A percentile compares a stretch with the other conserved stretches of the same genome.
These are phyloP conservation scores for Ctena decussata DNA, from an alignment of 2,888 invertebrate species.

Conservation along the genomic window DNA sequence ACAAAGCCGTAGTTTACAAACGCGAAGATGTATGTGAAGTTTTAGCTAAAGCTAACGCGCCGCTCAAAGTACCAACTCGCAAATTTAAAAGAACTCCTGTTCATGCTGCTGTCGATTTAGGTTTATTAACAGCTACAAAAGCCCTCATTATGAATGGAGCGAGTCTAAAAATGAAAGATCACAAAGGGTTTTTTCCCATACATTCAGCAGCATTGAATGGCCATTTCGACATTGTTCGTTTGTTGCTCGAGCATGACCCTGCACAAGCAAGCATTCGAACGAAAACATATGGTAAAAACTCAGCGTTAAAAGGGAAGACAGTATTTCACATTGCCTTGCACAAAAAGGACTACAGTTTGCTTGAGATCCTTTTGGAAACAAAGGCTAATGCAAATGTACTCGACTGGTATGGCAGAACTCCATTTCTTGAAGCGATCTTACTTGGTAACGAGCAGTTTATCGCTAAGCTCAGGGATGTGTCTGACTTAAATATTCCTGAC, in stretches of 20 bases:
- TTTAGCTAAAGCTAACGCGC: slow-evolving; percentile 30
- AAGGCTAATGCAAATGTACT: slow-evolving; percentile 29
- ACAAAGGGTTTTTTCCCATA: slow-evolving; percentile 47
- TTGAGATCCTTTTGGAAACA: slow-evolving; percentile 24
- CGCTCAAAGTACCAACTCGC: slow-evolving; percentile 21
- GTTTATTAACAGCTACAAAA: background rate
- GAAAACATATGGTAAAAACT: slow-evolving; percentile 35
- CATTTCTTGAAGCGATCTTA: slow-evolving; percentile 33
- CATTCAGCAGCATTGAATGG: slow-evolving; percentile 43
- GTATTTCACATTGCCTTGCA: slow-evolving; percentile 49
- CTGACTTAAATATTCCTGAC: background rate
- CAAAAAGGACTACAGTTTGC: slow-evolving; percentile 29
- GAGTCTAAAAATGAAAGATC: slow-evolving; percentile 28
- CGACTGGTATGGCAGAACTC: slow-evolving; percentile 49
- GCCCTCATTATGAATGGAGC: slow-evolving; percentile 26
- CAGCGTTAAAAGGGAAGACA: slow-evolving; percentile 34
- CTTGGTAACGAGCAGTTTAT: background rate
- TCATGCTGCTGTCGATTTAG: slow-evolving; percentile 47
- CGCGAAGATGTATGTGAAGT: slow-evolving; percentile 2
- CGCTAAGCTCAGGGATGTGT: background rate
- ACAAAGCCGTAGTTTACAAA: slow-evolving; percentile 32
- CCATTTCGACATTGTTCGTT: slow-evolving; percentile 17
- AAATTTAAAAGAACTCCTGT: slow-evolving; percentile 51
- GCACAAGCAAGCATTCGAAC: slow-evolving; percentile 21
- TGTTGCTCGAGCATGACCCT: slow-evolving; percentile 13